Evolutionary conservation across 2,888 invertebrate species (phyloP).

Genomic region (Yponomeuta cagnagella): DNA sequence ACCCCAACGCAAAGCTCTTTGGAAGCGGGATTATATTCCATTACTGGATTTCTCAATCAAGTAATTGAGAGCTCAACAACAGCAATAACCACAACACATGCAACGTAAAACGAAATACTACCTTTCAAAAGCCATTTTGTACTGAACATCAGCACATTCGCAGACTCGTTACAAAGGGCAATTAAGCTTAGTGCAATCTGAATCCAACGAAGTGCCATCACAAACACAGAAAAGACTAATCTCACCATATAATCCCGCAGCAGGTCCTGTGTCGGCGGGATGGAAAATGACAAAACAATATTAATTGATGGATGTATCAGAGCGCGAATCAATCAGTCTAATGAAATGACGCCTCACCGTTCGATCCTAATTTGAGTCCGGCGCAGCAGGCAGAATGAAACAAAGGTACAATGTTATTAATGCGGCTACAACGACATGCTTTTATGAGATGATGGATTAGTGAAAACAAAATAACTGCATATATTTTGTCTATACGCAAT

Average conservation of each 20-base stretch:
- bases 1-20: no score
- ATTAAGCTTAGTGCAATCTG: background rate
- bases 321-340: conserved; percentile 8
- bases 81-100: no score
- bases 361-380: conserved; percentile 46
- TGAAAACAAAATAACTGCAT: no score
- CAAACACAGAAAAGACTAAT: conserved; percentile 18
- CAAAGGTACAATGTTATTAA: conserved; percentile 16
- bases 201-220: background rate
- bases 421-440: background rate
- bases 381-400: conserved; percentile 15
- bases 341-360: conserved; percentile 41
- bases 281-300: conserved; percentile 34
- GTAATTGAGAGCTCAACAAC: no score
- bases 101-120: no score
- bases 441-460: background rate
- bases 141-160: no score
- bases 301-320: conserved; percentile 23
- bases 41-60: no score
- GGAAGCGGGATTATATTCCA: no score
- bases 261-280: conserved; percentile 61
- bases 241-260: conserved; percentile 57
- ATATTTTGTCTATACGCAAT: no score
- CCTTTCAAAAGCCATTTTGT: no score
- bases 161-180: background rate